Evolutionary conservation across 1,140 invertebrate species (phyloP), one percentile per base, ranked within the genome.

Genomic region (Probaryconus sp.): DNA sequence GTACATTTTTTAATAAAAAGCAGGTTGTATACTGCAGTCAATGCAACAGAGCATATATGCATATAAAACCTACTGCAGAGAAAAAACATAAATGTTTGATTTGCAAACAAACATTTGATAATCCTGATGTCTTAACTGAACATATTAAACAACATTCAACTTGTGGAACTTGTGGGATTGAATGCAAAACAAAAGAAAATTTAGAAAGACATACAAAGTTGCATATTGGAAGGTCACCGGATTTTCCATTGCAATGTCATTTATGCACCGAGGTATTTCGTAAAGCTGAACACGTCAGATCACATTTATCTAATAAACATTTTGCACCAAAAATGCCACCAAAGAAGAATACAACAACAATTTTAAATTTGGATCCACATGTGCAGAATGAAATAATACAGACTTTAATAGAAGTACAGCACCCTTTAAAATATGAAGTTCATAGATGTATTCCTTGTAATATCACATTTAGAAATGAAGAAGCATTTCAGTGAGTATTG

Each of bases 241-340:
- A 67, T 14, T 67, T 76, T 43, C 80, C 81, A 0, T 82, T 81
- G 6, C 85, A 85, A 26, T 85, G 84, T 60, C 82, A 85, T 14
- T 35, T 77, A 28, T 85, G 84, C 63, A 31, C 40, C 4, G 76
- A 80, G 31, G 77, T 64, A n/a, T 85, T 84, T 26, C 68, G 81
- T 10, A 37, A 74, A 1, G 77, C 81, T 50, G 69, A 79, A 7
- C 68, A 78, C 10, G 55, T 81, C 0, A 72, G 78, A 2, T 58
- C 77, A 3, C 83, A 85, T 35, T 24, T 69, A 7, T 65, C 65
- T 0, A 75, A 75, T 9, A 75, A 75, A 31, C 71, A 75, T 53
- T 74, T 56, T 5, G 71, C 64, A 5, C 74, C 1, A 68, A 51
- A 21, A 42, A 63, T 37, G 21, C 50, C 3, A 48, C 45, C n/a